These are phyloP conservation scores for Sinocyclocheilus anshuiensis DNA, from an alignment of 2,113 vertebrate genomes.

Conservation along the genomic window DNA sequence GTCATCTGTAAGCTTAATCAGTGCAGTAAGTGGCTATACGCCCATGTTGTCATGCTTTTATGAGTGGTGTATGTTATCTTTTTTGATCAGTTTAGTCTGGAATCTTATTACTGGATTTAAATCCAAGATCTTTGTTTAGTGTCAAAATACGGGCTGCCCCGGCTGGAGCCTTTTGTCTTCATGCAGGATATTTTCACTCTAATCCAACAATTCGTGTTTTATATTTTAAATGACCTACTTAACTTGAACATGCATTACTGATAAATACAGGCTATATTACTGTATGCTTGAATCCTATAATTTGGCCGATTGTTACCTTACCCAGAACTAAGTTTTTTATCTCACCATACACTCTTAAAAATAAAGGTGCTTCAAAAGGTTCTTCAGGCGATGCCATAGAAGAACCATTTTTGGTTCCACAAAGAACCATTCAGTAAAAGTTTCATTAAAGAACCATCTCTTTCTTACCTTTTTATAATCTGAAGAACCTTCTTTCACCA, in stretches of 20 bases:
- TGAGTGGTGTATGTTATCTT: background rate
- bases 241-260: background rate
- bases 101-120: slow-evolving; percentile 59
- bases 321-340: background rate
- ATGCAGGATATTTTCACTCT: background rate
- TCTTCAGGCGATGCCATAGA: no score
- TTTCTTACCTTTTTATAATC: no score
- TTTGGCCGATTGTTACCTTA: background rate
- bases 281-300: background rate
- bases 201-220: background rate
- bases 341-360: no score
- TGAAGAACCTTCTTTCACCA: no score
- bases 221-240: background rate
- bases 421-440: no score
- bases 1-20: background rate
- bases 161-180: background rate
- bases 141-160: background rate
- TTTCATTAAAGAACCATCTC: no score
- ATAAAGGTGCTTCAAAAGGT: no score
- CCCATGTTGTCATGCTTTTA: slow-evolving; percentile 11
- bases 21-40: background rate
- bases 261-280: background rate
- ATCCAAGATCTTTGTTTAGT: background rate
- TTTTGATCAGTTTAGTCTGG: slow-evolving; percentile 26
- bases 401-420: no score